Base-by-base conservation (phyloP, 2,797 vertebrate genomes). In the Coluber constrictor region DNA sequence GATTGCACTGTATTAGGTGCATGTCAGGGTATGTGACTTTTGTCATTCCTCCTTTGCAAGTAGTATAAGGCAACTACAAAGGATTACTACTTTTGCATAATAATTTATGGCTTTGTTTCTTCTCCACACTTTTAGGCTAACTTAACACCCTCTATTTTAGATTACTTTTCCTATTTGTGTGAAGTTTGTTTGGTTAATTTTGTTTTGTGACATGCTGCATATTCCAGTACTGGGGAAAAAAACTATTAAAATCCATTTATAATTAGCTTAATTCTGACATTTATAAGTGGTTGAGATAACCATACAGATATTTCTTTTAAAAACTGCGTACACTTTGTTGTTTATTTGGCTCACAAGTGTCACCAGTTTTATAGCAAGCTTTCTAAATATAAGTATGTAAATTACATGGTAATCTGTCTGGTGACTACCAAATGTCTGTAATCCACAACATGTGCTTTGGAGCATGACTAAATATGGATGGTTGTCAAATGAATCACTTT, bases 391-490 rank as follows among this genome's bases (percentile, higher is more conserved):
- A 51, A 86, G 54, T 59, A 79, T 88, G 83, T 47, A 87, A 59
- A 74, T 87, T 32, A 25, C 59, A 87, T 20, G 54, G 51, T 93
- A 87, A 90, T 87, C 55, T 90, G n/a, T 92, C 70, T 90, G 60
- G 83, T 93, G 89, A 93, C 59, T 57, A 90, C 8, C 83, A 86
- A 79, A 66, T 90, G 16, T 59, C 37, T 27, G 47, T 47, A 25
- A 15, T 60, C 89, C 1, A 74, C 29, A 93, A 59, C 55, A 51
- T 90, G 55, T 11, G 25, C 54, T 63, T 87, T 59, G 83, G 55
- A 90, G 27, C 29, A 87, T 87, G 89, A 87, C 54, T 59, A 27
- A 66, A 93, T 87, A 10, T 32, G 12, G 20, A 16, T 90, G 11
- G 51, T 12, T 57, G 32, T 86, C 92, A 93, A 59, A 55, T 90